Conservation (phyloP, 2,888 invertebrate species). For the Acrobeloides nanus region DNA sequence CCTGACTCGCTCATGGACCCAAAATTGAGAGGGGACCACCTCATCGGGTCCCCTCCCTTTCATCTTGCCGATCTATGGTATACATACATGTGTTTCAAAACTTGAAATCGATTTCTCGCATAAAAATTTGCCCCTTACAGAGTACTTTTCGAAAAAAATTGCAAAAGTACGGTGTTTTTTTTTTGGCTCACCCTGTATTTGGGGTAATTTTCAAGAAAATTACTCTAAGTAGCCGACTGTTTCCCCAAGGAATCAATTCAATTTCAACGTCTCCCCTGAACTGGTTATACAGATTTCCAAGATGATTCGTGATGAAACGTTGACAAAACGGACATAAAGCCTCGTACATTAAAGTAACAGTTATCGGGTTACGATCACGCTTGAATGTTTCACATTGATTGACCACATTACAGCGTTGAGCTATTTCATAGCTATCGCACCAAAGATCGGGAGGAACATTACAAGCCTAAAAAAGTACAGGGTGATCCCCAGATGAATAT, state of each 20-base stretch:
- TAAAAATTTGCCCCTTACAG: too few relatives aligned
- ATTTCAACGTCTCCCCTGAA: conserved; percentile 42
- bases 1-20: too few relatives aligned
- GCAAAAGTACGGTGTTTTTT: too few relatives aligned
- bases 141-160: too few relatives aligned
- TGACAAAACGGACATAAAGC: conserved; percentile 52
- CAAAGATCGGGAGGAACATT: conserved; percentile 33
- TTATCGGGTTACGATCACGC: conserved; percentile 38
- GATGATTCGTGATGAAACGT: conserved; percentile 48
- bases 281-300: conserved; percentile 42
- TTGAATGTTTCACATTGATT: conserved; percentile 41
- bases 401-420: conserved; percentile 41
- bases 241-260: conserved; percentile 51
- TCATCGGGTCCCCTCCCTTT: too few relatives aligned
- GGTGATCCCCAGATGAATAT: not conserved
- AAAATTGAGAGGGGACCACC: too few relatives aligned
- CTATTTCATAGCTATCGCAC: conserved; percentile 42
- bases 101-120: too few relatives aligned
- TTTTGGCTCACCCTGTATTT: conserved; percentile 3
- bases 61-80: too few relatives aligned
- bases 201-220: conserved; percentile 9
- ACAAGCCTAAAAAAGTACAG: conserved; percentile 11
- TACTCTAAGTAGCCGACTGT: conserved; percentile 42
- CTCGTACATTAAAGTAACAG: conserved; percentile 49
- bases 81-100: too few relatives aligned